phyloP scores from a whole-genome alignment of 2,797 vertebrate genomes.

The Kryptopterus vitreolus region DNA sequence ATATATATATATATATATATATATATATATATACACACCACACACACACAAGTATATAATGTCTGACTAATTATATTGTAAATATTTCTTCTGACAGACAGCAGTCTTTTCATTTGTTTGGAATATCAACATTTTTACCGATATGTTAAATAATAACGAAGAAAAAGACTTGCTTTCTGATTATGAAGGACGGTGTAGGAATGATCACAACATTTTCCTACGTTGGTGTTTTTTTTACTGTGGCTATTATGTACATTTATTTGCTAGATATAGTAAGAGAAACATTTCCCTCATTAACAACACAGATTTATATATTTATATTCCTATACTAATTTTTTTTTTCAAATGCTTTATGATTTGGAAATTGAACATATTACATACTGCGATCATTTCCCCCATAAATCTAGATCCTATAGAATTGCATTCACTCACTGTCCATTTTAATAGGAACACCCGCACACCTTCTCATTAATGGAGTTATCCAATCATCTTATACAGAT shows the following conservation, averaged over 20 bases:
- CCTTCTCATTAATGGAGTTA: too few relatives aligned
- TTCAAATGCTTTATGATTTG: neutral
- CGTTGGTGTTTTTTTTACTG: neutral
- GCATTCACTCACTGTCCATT: too few relatives aligned
- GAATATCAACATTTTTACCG: neutral
- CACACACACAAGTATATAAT: neutral
- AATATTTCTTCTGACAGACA: neutral
- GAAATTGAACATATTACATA: neutral
- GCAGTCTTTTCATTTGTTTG: neutral
- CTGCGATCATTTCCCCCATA: neutral
- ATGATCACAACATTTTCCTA: neutral
- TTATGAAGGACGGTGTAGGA: neutral
- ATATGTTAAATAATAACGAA: neutral
- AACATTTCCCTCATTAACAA: neutral
- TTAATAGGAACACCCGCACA: too few relatives aligned
- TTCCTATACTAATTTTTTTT: too few relatives aligned
- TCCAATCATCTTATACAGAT: too few relatives aligned
- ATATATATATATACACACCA: too few relatives aligned
- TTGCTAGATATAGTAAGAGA: neutral
- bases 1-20: too few relatives aligned
- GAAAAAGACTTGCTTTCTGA: neutral
- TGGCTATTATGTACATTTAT: neutral
- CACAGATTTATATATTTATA: too few relatives aligned
- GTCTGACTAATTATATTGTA: neutral
- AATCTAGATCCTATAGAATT: neutral